These are phyloP conservation scores for Python bivittatus DNA, from an alignment of 2,113 vertebrate species.

Conservation along the genomic window DNA sequence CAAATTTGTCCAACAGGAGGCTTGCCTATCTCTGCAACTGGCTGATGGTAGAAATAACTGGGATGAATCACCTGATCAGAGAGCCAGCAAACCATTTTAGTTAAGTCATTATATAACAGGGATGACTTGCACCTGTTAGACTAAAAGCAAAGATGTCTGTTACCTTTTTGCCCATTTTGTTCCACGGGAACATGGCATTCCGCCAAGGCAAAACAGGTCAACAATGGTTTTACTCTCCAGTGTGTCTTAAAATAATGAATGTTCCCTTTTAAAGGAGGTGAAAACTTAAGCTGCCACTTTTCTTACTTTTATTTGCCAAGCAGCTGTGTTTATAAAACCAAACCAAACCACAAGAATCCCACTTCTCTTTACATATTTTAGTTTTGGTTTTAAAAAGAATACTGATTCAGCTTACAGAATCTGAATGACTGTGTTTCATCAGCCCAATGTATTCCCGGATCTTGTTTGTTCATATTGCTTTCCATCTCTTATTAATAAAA, in stretches of 20 bases:
- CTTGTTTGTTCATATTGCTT: slow-evolving; percentile 26
- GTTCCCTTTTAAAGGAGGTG: slow-evolving; percentile 30
- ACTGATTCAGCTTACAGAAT: slow-evolving; percentile 39
- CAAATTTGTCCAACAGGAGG: neutral
- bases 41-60: neutral
- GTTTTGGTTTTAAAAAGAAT: slow-evolving; percentile 32
- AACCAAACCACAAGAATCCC: neutral
- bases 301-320: slow-evolving; percentile 48
- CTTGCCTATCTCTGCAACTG: slow-evolving; percentile 8
- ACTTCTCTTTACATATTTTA: neutral
- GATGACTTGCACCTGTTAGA: slow-evolving; percentile 51
- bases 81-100: slow-evolving; percentile 4
- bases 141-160: neutral
- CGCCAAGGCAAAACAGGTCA: neutral
- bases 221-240: slow-evolving; percentile 18
- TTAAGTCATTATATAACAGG: neutral
- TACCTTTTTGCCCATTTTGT: slow-evolving; percentile 16
- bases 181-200: slow-evolving; percentile 1
- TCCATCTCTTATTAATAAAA: slow-evolving; percentile 53
- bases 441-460: neutral
- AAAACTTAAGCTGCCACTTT: slow-evolving; percentile 17
- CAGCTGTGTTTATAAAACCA: slow-evolving; percentile 60
- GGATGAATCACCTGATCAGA: slow-evolving; percentile 46
- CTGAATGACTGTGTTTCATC: neutral
- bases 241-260: slow-evolving; percentile 40